These are phyloP conservation scores for Menura novaehollandiae DNA, from an alignment of 2,113 vertebrate genomes.

Conservation along the genomic window DNA sequence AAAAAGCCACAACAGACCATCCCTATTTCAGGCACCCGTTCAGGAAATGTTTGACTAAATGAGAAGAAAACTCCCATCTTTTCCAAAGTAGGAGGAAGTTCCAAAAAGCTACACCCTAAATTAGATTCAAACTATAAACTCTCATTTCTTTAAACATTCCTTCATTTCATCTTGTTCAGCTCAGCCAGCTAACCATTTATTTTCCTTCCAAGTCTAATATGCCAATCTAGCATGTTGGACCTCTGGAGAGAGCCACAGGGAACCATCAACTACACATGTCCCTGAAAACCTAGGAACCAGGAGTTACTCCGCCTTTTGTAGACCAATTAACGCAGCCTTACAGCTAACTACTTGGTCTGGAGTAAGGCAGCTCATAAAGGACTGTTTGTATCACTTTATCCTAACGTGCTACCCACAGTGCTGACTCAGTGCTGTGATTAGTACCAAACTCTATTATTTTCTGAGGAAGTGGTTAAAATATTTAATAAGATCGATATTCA, in stretches of 20 bases:
- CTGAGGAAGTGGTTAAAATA: not conserved
- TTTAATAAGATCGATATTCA: not conserved
- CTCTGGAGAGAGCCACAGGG: not conserved
- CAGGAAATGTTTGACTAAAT: constrained; percentile 28
- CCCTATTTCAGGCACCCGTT: not conserved
- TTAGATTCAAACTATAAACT: constrained; percentile 10
- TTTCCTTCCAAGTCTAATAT: not conserved
- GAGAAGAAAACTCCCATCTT: constrained; percentile 22
- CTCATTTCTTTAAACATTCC: constrained; percentile 1
- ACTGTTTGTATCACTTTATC: not conserved
- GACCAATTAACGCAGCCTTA: not conserved
- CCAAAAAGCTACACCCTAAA: constrained; percentile 28
- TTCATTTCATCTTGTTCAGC: not conserved
- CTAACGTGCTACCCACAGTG: not conserved
- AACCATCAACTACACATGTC: not conserved
- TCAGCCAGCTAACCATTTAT: not conserved
- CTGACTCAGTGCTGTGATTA: not conserved
- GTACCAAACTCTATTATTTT: not conserved
- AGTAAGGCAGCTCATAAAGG: not conserved
- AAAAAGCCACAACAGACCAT: not conserved
- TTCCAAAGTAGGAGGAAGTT: constrained; percentile 1
- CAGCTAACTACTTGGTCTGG: not conserved
- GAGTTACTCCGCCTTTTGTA: not conserved
- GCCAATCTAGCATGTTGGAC: not conserved
- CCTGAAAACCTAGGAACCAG: not conserved